Percentiles rank a stretch among this genome's conserved stretches.
These are phyloP conservation scores for Chiloscyllium punctatum DNA, from an alignment of 2,797 vertebrate species.

Conservation along the genomic window DNA sequence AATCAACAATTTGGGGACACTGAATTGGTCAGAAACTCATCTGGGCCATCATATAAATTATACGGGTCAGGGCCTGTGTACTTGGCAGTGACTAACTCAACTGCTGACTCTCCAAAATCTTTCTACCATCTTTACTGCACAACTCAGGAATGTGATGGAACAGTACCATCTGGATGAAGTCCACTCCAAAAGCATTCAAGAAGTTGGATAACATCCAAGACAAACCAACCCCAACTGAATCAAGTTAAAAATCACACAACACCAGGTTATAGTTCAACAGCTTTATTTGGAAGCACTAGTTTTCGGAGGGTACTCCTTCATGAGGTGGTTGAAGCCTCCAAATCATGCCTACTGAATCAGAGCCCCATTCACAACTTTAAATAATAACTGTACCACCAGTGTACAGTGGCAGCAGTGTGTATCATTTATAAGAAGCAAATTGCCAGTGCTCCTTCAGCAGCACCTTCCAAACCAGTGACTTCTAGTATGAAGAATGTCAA, in stretches of 20 bases:
- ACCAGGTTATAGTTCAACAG: no score
- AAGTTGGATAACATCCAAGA: neutral
- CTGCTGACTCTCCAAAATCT: neutral
- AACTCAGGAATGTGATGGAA: neutral
- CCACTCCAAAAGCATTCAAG: neutral
- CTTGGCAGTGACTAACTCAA: neutral
- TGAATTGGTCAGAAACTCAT: neutral
- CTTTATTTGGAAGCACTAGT: no score
- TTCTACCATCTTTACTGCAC: neutral
- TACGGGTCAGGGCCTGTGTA: neutral
- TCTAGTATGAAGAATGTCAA: no score
- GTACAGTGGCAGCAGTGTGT: no score
- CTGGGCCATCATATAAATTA: neutral
- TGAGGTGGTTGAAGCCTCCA: no score
- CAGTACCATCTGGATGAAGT: neutral
- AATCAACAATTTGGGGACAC: neutral
- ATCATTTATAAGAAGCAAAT: no score
- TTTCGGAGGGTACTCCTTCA: no score
- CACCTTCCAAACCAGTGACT: no score
- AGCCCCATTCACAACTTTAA: neutral
- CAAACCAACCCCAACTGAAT: neutral
- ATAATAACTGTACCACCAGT: no score
- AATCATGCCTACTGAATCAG: neutral
- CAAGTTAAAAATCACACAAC: neutral
- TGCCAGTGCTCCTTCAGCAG: no score